Conservation (phyloP, 2,113 vertebrate species). For the Tragelaphus strepsiceros region DNA sequence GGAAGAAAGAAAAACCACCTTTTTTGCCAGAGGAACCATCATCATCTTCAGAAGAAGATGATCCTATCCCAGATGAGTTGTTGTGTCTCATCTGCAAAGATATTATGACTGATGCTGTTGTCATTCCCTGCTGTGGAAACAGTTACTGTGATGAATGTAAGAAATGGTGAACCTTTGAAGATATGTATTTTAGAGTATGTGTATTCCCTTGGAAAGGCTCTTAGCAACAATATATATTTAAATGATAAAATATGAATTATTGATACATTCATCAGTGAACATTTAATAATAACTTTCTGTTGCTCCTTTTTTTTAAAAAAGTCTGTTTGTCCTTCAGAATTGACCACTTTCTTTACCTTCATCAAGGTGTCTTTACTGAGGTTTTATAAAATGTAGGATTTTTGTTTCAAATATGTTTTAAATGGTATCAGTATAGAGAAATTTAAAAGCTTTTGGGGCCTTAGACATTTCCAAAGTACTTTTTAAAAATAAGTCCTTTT, state of each 20-base stretch:
- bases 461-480: not conserved
- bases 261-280: not conserved
- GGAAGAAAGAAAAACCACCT: conserved; percentile 96
- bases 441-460: not conserved
- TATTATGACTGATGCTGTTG: conserved; percentile 94
- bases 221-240: not conserved
- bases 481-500: not conserved
- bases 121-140: conserved; percentile 98
- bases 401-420: conserved; percentile 12
- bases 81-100: conserved; percentile 95
- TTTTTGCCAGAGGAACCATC: conserved; percentile 88
- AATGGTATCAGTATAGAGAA: not conserved
- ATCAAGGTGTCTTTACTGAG: not conserved
- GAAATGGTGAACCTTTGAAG: conserved; percentile 55
- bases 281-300: not conserved
- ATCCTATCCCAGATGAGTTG: conserved; percentile 92
- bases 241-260: conserved; percentile 18
- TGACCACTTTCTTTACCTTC: not conserved
- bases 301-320: not conserved
- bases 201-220: not conserved
- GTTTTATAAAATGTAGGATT: not conserved
- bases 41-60: conserved; percentile 86
- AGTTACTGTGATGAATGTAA: conserved; percentile 99
- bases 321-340: not conserved
- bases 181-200: not conserved